Evolutionary conservation across 64 coral and sea anemone genomes (phyloP).

Genomic region (Pocillopora damicornis): DNA sequence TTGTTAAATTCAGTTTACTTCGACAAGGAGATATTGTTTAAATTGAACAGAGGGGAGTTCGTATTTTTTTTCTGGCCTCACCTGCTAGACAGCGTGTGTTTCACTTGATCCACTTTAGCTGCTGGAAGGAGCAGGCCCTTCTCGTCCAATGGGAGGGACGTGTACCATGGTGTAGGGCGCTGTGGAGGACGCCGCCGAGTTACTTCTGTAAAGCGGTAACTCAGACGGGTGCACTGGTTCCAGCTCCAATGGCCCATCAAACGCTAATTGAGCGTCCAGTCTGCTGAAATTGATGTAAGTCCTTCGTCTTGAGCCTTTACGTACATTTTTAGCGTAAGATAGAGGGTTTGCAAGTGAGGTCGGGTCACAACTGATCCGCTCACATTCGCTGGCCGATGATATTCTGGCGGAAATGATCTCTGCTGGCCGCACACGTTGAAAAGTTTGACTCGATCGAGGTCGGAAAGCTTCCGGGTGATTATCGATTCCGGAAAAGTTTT

Average conservation of each 20-base stretch:
- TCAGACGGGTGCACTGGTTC: conserved; percentile 70
- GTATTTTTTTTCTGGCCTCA: neutral
- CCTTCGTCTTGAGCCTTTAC: conserved; percentile 19
- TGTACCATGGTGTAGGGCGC: conserved; percentile 73
- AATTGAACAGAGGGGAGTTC: neutral
- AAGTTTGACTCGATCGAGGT: conserved; percentile 57
- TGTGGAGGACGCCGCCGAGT: conserved; percentile 37
- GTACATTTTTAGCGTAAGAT: neutral
- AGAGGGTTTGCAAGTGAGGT: conserved; percentile 24
- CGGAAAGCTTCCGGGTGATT: conserved; percentile 34
- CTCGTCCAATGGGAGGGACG: conserved; percentile 70
- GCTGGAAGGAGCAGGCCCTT: conserved; percentile 27
- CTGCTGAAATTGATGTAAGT: conserved; percentile 67
- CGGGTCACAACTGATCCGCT: conserved; percentile 54
- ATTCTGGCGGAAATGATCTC: conserved; percentile 56
- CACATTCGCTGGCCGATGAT: conserved; percentile 47
- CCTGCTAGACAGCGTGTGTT: neutral
- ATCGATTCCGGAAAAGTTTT: conserved; percentile 37
- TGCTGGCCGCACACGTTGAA: conserved; percentile 39
- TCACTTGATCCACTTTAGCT: neutral
- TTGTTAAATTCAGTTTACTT: too few species aligned
- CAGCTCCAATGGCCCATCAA: conserved; percentile 57
- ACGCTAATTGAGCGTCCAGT: conserved; percentile 48
- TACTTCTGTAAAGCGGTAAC: conserved; percentile 64
- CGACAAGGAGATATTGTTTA: too few species aligned